phyloP scores from a whole-genome alignment of 2,113 vertebrate genomes.

The Chaenocephalus aceratus region DNA sequence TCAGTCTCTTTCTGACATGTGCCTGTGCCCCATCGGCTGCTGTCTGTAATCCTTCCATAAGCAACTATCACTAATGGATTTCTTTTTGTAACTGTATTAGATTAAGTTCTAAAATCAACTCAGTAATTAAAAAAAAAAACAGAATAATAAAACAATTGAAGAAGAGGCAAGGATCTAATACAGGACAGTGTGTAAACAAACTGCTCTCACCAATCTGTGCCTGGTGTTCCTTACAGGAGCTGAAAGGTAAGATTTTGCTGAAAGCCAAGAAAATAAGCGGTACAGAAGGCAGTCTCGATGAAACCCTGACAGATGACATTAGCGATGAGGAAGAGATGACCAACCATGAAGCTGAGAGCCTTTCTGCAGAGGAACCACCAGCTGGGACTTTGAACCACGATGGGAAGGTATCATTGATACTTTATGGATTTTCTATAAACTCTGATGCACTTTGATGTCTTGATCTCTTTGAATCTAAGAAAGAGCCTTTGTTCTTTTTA shows the following conservation, averaged over 20 bases:
- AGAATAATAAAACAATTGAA: background rate
- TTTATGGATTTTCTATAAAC: background rate
- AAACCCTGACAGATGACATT: constrained; percentile 78
- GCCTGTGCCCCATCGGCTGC: too few relatives aligned
- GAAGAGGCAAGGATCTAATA: background rate
- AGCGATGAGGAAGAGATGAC: constrained; percentile 81
- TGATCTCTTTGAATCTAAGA: too few relatives aligned
- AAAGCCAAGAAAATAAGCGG: constrained; percentile 92
- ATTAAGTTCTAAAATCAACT: background rate
- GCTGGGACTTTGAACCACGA: constrained; percentile 61
- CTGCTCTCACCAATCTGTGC: background rate
- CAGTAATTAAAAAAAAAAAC: background rate
- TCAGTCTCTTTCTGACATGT: too few relatives aligned
- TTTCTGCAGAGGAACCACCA: constrained; percentile 69
- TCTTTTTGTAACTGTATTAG: background rate
- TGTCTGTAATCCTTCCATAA: too few relatives aligned
- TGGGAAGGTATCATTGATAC: constrained; percentile 49
- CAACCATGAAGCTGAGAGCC: constrained; percentile 75
- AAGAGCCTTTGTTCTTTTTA: background rate
- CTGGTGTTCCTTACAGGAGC: constrained; percentile 79
- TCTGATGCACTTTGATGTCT: background rate
- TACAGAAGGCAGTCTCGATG: constrained; percentile 77
- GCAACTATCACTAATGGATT: background rate
- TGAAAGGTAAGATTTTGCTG: constrained; percentile 90
- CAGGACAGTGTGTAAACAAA: background rate